Evolutionary conservation across 2,797 vertebrate genomes (phyloP).

Genomic region (Myotis pilosus): DNA sequence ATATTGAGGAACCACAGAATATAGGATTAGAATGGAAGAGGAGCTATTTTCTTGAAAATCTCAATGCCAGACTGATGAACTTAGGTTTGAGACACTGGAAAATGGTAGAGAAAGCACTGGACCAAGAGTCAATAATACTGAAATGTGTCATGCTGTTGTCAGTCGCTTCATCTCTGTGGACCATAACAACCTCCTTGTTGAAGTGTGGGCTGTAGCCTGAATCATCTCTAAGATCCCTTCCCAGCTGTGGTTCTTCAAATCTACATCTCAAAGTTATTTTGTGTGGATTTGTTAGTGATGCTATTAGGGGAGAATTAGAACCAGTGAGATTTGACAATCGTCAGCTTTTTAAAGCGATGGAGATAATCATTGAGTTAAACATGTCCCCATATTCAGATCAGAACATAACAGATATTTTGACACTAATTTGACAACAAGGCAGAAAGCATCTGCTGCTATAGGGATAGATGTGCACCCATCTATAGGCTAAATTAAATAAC

Average conservation of each 20-base stretch:
- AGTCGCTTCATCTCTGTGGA: neutral
- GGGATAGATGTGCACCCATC: neutral
- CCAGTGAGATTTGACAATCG: neutral
- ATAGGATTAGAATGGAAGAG: neutral
- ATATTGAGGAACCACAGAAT: neutral
- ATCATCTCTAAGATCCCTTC: neutral
- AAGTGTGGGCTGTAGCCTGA: neutral
- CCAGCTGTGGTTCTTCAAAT: neutral
- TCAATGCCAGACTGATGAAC: neutral
- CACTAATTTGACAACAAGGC: neutral
- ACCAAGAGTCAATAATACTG: neutral
- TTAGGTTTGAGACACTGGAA: neutral
- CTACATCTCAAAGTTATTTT: neutral
- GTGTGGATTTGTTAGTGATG: neutral
- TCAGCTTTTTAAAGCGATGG: neutral
- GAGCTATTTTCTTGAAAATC: neutral
- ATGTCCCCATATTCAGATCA: neutral
- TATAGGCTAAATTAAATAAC: neutral
- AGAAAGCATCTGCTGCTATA: neutral
- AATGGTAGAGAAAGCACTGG: neutral
- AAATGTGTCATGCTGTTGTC: neutral
- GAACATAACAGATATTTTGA: neutral
- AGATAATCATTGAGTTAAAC: neutral
- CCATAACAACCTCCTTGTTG: neutral
- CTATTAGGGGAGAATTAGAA: neutral